phyloP scores from a whole-genome alignment of 2,888 invertebrate genomes.

The Neoaliturus tenellus region DNA sequence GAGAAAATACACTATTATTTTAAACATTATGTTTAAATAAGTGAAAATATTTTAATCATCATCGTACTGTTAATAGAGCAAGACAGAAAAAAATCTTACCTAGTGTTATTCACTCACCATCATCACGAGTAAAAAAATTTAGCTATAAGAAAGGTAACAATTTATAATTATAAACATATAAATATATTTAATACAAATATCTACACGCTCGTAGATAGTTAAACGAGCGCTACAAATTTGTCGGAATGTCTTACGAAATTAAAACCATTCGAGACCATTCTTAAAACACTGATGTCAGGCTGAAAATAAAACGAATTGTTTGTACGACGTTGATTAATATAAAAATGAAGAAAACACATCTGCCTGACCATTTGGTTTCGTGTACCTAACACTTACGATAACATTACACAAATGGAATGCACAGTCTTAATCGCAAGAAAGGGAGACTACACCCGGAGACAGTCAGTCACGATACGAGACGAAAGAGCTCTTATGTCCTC shows the following conservation, averaged over 20 bases:
- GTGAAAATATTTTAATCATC: not conserved
- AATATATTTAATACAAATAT: slow-evolving; percentile 36
- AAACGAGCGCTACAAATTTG: not conserved
- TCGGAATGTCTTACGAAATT: slow-evolving; percentile 21
- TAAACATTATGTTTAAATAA: not conserved
- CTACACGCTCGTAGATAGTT: slow-evolving; percentile 6
- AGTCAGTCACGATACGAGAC: slow-evolving; percentile 2
- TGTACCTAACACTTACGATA: slow-evolving; percentile 41
- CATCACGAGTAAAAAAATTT: slow-evolving; percentile 4
- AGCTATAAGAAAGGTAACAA: slow-evolving; percentile 29
- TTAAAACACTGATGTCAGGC: slow-evolving; percentile 24
- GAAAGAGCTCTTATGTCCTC: not conserved
- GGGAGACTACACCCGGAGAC: not conserved
- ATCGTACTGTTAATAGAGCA: not conserved
- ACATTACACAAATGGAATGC: slow-evolving; percentile 47
- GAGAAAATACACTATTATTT: too few species aligned
- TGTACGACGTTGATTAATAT: slow-evolving; percentile 8
- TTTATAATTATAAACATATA: slow-evolving; percentile 30
- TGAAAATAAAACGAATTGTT: slow-evolving; percentile 18
- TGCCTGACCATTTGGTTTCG: slow-evolving; percentile 46
- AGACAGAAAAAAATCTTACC: not conserved
- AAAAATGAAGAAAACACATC: slow-evolving; percentile 24
- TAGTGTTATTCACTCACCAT: slow-evolving; percentile 27
- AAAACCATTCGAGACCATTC: slow-evolving; percentile 8
- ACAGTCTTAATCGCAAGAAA: slow-evolving; percentile 31